Evolutionary conservation across 1,140 invertebrate species (phyloP), one percentile per base, ranked within the genome.

Genomic region (Papilio helenus): DNA sequence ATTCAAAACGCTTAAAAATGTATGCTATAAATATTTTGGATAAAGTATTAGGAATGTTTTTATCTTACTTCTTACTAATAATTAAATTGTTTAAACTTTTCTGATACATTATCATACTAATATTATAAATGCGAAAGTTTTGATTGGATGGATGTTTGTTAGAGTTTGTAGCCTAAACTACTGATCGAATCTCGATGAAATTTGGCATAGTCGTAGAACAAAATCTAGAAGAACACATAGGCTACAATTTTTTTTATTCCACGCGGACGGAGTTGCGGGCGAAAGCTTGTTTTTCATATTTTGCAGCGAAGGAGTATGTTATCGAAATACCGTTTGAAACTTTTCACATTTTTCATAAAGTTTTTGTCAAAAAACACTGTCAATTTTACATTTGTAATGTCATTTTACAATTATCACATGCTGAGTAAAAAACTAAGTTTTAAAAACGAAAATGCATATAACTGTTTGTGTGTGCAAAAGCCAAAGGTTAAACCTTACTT

Each of bases 401-500:
- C 3, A 51, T 51, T 74, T 44, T 74, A 49, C 1, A 74, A 9
- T 74, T 29, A 29, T 44, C 18, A 74, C 8, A 74, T 74, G 72
- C 51, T 29, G 20, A 23, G 72, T 49, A 74, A 74, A 74, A 74
- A 51, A 44, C 5, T 7, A 10, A 74, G 12, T 49, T 74, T 74
- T 23, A 51, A 18, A 44, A 74, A 44, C 12, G 51, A n/a, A 55
- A 76, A 29, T 3, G 39, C 55, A 39, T 55, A 34, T 58, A 55
- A 55, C 10, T 84, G 83, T 80, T 16, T 39, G 23, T 84, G 83
- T 39, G 76, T 79, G 49, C 39, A 72, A 46, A 79, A 80, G 68
- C 44, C 68, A n/a, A 68, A 79, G 46, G 39, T 81, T 16, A 44
- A 81, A 42, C 78, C 79, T 79, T 77, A 82, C 12, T 39, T 76